Base-by-base conservation (phyloP, 1,140 invertebrate genomes). In the Panagrolaimus sp. region DNA sequence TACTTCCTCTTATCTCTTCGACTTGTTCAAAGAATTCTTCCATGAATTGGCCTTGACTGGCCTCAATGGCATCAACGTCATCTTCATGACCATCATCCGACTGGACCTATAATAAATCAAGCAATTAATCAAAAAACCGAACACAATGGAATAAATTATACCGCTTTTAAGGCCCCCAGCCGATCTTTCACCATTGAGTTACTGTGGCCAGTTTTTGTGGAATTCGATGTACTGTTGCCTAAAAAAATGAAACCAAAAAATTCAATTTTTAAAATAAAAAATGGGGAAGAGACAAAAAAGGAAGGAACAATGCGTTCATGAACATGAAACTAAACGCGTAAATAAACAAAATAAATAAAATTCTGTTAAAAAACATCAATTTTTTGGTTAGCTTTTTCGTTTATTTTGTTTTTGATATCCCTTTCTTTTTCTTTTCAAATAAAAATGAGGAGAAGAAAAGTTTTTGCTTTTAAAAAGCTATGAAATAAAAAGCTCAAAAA, bases 1-100 rank as follows among this genome's bases (percentile, higher is more conserved):
- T 96, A 91, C 96, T 96, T 85, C 93, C 93, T 76, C 94, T 89
- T 86, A 98, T 97, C 86, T 98, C 95, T 87, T 98, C 95, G 85
- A 98, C 94, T 67, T 82, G 80, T 64, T 82, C 80, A 58, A 82
- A 82, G 55, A 82, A 82, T 67, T 82, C 80, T 70, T 82, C 80
- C 80, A 82, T 82, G 68, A 79, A 82, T 67, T 82, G 81, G 48
- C 77, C 76, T 71, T 82, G 78, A n/a, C 69, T 71, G 26, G 77
- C 76, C 38, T 82, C 80, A 72, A 82, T 48, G 43, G 74, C 75
- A 24, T 24, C 69, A 28, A 75, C 73, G 65, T 82, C 80, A 55
- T 83, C 81, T 67, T 82, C 80, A 45, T 82, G 79, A 26, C 83
- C 80, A 26, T 82, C 80, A 64, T 82, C 80, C 28, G 74, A 78